Base-by-base conservation (phyloP, 2,888 invertebrate species). In the Sarcophaga caerulescens region DNA sequence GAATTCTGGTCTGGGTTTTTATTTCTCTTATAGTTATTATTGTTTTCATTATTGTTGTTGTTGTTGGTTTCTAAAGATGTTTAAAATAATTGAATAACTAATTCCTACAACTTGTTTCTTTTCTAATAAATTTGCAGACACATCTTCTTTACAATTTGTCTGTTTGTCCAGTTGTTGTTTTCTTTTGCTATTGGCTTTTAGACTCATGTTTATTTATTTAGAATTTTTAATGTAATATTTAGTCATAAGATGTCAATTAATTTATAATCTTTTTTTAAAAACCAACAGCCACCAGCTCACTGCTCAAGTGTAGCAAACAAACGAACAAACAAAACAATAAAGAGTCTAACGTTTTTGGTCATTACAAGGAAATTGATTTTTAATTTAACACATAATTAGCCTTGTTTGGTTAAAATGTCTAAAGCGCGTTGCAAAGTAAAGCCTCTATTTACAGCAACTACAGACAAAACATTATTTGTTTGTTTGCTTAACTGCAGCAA, bases 371-470 rank as follows among this genome's bases (percentile, higher is more conserved):
- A 86, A 86, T 86, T 81, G 86, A 78, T 84, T 86, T 86, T 86
- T 78, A 86, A 86, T 84, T 86, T 84, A 86, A 86, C 86, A 86
- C 86, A 84, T 84, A 86, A 86, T 86, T 86, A 86, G 74, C 86
- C 86, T 70, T 74, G 74, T 86, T 84, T 84, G 86, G 85, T 19
- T 82, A 25, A 60, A 70, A 65, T 69, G 57, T 5, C 44, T 74
- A 23, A 69, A 74, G 75, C 68, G 60, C 60, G 73, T 77, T 63
- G 6, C 21, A n/a, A n/a, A n/a, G n/a, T n/a, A n/a, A n/a, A n/a
- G n/a, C n/a, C 57, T 71, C 35, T 47, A 19, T 52, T 45, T 21
- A 25, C 25, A 35, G 17, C 65, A 8, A 45, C 25, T 21, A 19
- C 6, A 35, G 6, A 35, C 25, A 25, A 25, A 25, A 45, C 25